Evolutionary conservation across 2,797 vertebrate species (phyloP).

Genomic region (Platalea minor): DNA sequence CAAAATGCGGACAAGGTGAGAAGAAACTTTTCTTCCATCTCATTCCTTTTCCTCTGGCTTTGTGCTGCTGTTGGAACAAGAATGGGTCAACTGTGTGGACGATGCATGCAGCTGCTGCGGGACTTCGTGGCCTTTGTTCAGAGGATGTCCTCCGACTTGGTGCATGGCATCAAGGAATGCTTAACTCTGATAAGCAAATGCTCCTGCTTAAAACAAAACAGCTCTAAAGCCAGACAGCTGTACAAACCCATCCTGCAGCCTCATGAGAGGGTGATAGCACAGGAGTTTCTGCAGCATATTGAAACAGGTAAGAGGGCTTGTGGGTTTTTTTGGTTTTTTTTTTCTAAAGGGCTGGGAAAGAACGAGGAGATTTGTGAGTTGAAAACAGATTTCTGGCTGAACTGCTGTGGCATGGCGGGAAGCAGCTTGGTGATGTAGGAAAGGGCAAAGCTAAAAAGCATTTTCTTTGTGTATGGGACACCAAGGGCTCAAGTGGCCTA

Average conservation of each 20-base stretch:
- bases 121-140: slow-evolving; percentile 55
- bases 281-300: slow-evolving; percentile 67
- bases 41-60: background rate
- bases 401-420: background rate
- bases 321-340: background rate
- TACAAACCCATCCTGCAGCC: slow-evolving; percentile 67
- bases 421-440: background rate
- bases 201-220: slow-evolving; percentile 62
- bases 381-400: background rate
- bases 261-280: slow-evolving; percentile 63
- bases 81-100: slow-evolving; percentile 72
- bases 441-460: background rate
- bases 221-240: slow-evolving; percentile 33
- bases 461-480: background rate
- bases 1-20: background rate
- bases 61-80: background rate
- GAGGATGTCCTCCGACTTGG: slow-evolving; percentile 53
- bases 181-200: slow-evolving; percentile 67
- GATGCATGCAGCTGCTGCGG: slow-evolving; percentile 69
- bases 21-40: background rate
- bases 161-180: slow-evolving; percentile 60
- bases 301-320: slow-evolving; percentile 65
- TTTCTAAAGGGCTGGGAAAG: background rate
- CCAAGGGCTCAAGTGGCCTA: background rate
- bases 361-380: background rate